These are phyloP conservation scores for Pteronotus mesoamericanus DNA, from an alignment of 2,797 vertebrate genomes.

Conservation along the genomic window DNA sequence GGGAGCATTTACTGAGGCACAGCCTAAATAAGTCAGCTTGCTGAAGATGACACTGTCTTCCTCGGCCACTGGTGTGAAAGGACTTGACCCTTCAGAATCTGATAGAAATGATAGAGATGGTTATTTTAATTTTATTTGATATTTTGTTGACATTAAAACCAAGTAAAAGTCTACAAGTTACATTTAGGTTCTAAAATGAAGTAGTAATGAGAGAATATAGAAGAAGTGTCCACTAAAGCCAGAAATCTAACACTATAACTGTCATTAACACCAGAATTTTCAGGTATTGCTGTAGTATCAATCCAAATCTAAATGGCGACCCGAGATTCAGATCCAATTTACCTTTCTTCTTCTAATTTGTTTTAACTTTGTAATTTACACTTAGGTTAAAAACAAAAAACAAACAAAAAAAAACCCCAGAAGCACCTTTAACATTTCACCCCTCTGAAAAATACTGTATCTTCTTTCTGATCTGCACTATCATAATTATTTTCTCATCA, in stretches of 20 bases:
- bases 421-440: not conserved
- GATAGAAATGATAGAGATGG: slow-evolving; percentile 20
- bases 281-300: not conserved
- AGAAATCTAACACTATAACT: not conserved
- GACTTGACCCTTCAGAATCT: slow-evolving; percentile 83
- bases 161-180: slow-evolving; percentile 35
- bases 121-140: slow-evolving; percentile 13
- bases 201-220: not conserved
- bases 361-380: slow-evolving; percentile 29
- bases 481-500: not conserved
- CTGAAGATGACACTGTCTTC: slow-evolving; percentile 99
- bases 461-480: not conserved
- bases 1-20: slow-evolving; percentile 97
- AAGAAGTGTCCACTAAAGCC: not conserved
- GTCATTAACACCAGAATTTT: not conserved
- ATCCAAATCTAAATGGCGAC: not conserved
- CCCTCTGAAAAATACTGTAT: not conserved
- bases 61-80: slow-evolving; percentile 91
- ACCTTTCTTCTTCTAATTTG: not conserved
- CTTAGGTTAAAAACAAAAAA: not conserved
- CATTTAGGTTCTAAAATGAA: slow-evolving; percentile 27
- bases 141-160: slow-evolving; percentile 23
- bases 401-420: not conserved
- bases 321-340: not conserved
- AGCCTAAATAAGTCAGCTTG: slow-evolving; percentile 97